Conservation (phyloP, 2,113 vertebrate species). For the Benthochromis sp. region DNA sequence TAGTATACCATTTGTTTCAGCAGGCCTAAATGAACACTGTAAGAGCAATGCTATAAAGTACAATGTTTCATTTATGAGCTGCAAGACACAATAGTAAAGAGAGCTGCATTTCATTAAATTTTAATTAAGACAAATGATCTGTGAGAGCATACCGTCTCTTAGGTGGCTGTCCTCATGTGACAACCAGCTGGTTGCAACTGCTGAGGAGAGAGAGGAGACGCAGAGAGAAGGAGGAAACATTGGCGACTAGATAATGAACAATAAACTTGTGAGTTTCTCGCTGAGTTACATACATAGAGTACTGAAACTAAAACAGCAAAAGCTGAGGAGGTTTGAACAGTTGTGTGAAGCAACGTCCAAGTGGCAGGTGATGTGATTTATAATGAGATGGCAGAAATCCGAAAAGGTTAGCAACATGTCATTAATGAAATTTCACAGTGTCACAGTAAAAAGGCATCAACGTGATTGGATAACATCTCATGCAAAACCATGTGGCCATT, state of each 20-base stretch:
- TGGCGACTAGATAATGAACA: background rate
- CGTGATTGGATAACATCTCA: background rate
- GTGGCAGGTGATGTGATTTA: constrained; percentile 19
- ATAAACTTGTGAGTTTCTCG: background rate
- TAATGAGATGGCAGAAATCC: constrained; percentile 9
- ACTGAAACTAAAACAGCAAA: background rate
- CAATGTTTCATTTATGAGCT: constrained; percentile 93
- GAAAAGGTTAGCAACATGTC: constrained; percentile 37
- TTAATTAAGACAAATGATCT: constrained; percentile 91
- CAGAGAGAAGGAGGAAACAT: background rate
- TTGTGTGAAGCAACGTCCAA: background rate
- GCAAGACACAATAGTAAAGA: constrained; percentile 78
- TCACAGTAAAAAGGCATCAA: background rate
- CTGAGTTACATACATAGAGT: background rate
- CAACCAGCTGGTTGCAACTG: constrained; percentile 78
- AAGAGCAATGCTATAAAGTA: constrained; percentile 78
- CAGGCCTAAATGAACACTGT: constrained; percentile 70
- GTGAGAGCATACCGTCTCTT: constrained; percentile 82
- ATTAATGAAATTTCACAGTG: constrained; percentile 21
- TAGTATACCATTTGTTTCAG: constrained; percentile 53
- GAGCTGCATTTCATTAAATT: constrained; percentile 91
- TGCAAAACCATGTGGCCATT: background rate
- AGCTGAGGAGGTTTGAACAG: background rate
- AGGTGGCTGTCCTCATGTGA: constrained; percentile 80
- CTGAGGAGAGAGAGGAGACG: constrained; percentile 49